Evolutionary conservation across 2,888 invertebrate genomes (phyloP), one percentile per base, ranked within the genome.

Genomic region (Hedychridium roseum): DNA sequence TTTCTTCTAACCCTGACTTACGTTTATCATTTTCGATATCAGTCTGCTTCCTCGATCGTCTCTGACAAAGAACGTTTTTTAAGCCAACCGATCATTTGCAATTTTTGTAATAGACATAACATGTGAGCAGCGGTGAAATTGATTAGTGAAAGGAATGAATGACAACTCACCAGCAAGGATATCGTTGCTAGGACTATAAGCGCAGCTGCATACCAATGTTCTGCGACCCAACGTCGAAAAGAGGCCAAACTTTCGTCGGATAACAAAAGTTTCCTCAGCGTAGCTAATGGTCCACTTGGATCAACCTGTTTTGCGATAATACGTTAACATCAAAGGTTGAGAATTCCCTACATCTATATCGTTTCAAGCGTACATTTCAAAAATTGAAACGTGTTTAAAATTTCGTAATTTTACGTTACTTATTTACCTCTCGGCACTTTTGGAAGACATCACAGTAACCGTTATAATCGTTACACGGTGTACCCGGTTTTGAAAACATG

Each of bases 401-500:
- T n/a, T n/a, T n/a, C n/a, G n/a, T n/a, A n/a, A n/a, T n/a, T n/a
- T n/a, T n/a, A n/a, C n/a, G n/a, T n/a, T n/a, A n/a, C n/a, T n/a
- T n/a, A n/a, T 63, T 55, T 60, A 83, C 84, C 81, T 94, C 94
- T 65, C 95, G 85, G 77, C 95, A 95, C 72, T 85, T 85, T 79
- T 88, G 86, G 67, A 86, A 87, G 42, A 87, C 86, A 72, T 88
- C 88, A 71, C 88, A 88, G 70, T 88, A 88, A 80, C 95, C 94
- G 74, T 92, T 93, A 79, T 94, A 94, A 75, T 94, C 92, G 78
- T 94, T 94, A 78, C 95, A 95, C 0, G 95, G 94, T 38, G 94
- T 94, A 47, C 96, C 96, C 0, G 96, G 92, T 71, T 94, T 94
- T 18, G 94, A 91, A 75, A 89, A 92, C 88, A 94, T 92, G 71